Percentiles rank a stretch among this genome's conserved stretches.
These are phyloP conservation scores for Ceratothoa steindachneri DNA, from an alignment of 2,888 invertebrate genomes.

Conservation along the genomic window DNA sequence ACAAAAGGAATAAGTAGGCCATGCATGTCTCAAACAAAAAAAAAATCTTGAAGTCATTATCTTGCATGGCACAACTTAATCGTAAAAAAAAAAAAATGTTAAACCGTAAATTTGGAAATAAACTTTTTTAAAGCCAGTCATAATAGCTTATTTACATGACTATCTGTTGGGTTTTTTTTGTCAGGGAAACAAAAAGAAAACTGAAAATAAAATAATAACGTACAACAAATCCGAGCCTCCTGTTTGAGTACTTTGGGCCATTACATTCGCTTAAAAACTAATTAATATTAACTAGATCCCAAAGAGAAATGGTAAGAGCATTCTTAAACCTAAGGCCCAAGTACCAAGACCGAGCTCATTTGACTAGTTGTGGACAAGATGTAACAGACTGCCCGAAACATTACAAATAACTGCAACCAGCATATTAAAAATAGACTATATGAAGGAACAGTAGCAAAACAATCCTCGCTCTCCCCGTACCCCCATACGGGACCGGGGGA, in stretches of 20 bases:
- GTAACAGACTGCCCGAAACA: background rate
- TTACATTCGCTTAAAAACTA: slow-evolving; percentile 15
- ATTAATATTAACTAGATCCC: slow-evolving; percentile 22
- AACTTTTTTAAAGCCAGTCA: slow-evolving; percentile 38
- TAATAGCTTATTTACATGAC: slow-evolving; percentile 42
- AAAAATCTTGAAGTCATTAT: slow-evolving; percentile 6
- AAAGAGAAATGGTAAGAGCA: slow-evolving; percentile 31
- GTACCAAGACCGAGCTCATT: slow-evolving; percentile 5
- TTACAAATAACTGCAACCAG: slow-evolving; percentile 44
- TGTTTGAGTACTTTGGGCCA: slow-evolving; percentile 17
- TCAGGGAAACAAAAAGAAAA: slow-evolving; percentile 13
- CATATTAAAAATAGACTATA: slow-evolving; percentile 47
- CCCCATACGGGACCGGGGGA: background rate
- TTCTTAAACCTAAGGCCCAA: slow-evolving; percentile 9
- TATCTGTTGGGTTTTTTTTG: slow-evolving; percentile 18
- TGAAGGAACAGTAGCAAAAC: slow-evolving; percentile 42
- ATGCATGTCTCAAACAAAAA: slow-evolving; percentile 29
- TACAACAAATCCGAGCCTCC: background rate
- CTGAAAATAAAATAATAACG: background rate
- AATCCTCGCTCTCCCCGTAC: background rate
- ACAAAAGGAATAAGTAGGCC: slow-evolving; percentile 29
- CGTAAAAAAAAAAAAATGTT: too few species aligned
- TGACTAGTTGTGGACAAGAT: background rate
- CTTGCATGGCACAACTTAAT: slow-evolving; percentile 39
- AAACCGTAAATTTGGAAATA: slow-evolving; percentile 28